Conservation (phyloP, 2,797 vertebrate genomes). For the Coreius guichenoti region DNA sequence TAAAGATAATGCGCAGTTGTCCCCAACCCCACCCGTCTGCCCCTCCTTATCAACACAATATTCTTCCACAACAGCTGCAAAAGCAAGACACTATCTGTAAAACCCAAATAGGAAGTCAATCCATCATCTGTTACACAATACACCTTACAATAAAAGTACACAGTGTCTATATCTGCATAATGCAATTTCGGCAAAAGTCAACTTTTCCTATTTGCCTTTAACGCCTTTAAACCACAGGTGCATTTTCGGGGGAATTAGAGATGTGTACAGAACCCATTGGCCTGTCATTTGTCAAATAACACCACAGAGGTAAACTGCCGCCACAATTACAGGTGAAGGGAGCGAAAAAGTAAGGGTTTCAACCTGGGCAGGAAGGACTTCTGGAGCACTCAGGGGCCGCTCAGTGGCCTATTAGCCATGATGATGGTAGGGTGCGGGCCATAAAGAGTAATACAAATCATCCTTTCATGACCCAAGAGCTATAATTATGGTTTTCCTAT, state of each 20-base stretch:
- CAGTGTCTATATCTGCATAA: conserved; percentile 7
- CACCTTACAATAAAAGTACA: conserved; percentile 32
- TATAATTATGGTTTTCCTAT: conserved; percentile 78
- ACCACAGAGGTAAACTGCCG: conserved; percentile 65
- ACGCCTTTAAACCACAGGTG: conserved; percentile 44
- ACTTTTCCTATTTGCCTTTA: conserved; percentile 36
- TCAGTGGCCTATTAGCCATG: conserved; percentile 73
- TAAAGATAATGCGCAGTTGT: conserved; percentile 18
- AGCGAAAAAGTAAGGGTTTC: conserved; percentile 73
- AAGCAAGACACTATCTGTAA: conserved; percentile 42
- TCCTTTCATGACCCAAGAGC: conserved; percentile 67
- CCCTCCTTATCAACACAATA: conserved; percentile 37
- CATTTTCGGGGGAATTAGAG: conserved; percentile 40
- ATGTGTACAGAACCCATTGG: conserved; percentile 51
- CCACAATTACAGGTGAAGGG: conserved; percentile 68
- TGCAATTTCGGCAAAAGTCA: conserved; percentile 30
- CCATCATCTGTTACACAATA: conserved; percentile 4
- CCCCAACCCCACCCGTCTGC: neutral
- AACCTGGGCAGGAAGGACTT: conserved; percentile 74
- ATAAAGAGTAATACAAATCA: conserved; percentile 73
- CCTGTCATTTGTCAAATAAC: conserved; percentile 74
- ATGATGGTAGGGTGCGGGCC: conserved; percentile 72
- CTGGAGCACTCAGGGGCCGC: conserved; percentile 71
- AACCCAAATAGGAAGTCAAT: conserved; percentile 37
- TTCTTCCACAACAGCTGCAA: conserved; percentile 50